These are phyloP conservation scores for Holothuria leucospilota DNA, from an alignment of 53 echinoderm and acorn worm genomes.

Conservation along the genomic window DNA sequence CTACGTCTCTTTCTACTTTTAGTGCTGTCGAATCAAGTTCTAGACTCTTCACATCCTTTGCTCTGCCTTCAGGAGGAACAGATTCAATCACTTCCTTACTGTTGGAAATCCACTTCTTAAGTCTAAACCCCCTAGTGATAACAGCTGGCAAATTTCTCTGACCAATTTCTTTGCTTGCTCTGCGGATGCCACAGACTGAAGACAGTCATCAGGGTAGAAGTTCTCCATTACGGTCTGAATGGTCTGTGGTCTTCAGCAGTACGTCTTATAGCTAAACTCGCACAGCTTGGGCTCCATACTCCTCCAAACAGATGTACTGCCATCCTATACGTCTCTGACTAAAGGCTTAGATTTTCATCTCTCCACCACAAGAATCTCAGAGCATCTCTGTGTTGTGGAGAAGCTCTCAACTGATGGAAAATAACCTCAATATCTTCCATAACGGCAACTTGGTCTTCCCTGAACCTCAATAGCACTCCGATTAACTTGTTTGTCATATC, in stretches of 20 bases:
- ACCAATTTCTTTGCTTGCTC: slow-evolving; percentile 32
- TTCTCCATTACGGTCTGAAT: background rate
- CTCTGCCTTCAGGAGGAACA: slow-evolving; percentile 41
- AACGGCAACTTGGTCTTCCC: slow-evolving; percentile 37
- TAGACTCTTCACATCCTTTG: slow-evolving; percentile 45
- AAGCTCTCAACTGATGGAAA: slow-evolving; percentile 44
- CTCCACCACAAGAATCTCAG: slow-evolving; percentile 40
- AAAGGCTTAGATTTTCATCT: slow-evolving; percentile 15
- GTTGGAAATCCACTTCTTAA: slow-evolving; percentile 56
- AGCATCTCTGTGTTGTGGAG: slow-evolving; percentile 21
- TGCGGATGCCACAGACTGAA: too few species aligned
- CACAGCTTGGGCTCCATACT: slow-evolving; percentile 41
- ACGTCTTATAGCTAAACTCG: slow-evolving; percentile 28
- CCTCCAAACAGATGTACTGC: too few species aligned
- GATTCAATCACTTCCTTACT: slow-evolving; percentile 43
- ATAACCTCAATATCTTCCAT: too few species aligned
- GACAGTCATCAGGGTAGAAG: too few species aligned
- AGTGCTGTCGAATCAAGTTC: slow-evolving; percentile 29
- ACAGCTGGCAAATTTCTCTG: too few species aligned
- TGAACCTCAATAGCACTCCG: slow-evolving; percentile 27
- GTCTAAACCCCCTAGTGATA: slow-evolving; percentile 32
- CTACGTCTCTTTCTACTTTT: background rate
- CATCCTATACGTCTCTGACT: too few species aligned
- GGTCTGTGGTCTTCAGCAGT: slow-evolving; percentile 40
- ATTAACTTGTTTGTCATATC: too few species aligned